Evolutionary conservation across 2,888 invertebrate genomes (phyloP).

Genomic region (Perithous albicinctus): DNA sequence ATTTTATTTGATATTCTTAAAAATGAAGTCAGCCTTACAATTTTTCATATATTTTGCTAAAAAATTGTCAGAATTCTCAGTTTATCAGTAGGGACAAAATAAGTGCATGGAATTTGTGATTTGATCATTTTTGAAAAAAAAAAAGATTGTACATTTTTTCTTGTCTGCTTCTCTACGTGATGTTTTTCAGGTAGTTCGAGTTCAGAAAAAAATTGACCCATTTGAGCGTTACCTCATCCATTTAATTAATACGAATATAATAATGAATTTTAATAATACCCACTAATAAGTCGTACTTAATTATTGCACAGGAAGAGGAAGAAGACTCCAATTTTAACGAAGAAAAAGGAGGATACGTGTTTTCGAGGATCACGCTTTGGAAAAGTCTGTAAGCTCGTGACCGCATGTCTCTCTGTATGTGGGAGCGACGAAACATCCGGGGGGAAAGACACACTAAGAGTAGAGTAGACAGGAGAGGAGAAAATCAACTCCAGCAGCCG

Average conservation of each 20-base stretch:
- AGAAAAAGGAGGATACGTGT: not conserved
- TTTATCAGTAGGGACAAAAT: no score
- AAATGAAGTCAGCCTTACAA: no score
- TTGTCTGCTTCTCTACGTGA: no score
- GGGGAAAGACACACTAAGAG: conserved; percentile 48
- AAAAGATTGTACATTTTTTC: no score
- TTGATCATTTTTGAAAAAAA: no score
- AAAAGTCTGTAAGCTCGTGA: not conserved
- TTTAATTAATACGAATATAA: not conserved
- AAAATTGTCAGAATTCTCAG: no score
- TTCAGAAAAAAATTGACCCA: no score
- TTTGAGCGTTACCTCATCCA: no score
- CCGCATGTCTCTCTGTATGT: conserved; percentile 8
- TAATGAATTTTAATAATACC: not conserved
- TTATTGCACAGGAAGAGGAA: not conserved
- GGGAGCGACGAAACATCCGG: conserved; percentile 49
- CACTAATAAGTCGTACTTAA: not conserved
- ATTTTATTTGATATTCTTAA: no score
- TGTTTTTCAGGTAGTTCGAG: no score
- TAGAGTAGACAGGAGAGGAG: conserved; percentile 61
- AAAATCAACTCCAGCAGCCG: conserved; percentile 68
- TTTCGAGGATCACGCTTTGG: not conserved
- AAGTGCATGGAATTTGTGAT: no score
- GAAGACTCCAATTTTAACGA: not conserved
- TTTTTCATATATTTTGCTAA: no score